Conservation (phyloP, 2,797 vertebrate genomes). For the Hydrophis major region DNA sequence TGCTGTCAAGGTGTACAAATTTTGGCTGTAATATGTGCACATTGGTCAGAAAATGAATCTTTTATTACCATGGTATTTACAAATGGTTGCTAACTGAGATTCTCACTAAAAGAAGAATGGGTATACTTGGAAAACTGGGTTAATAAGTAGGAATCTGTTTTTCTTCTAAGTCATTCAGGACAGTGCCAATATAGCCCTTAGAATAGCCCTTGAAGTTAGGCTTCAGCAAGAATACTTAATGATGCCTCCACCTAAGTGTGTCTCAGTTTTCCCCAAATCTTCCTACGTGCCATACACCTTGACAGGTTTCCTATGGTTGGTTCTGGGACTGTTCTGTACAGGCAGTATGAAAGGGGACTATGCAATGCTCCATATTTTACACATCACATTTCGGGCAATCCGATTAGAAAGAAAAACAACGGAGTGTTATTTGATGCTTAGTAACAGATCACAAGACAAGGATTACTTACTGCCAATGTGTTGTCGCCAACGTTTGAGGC, state of each 20-base stretch:
- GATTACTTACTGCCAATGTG: constrained; percentile 90
- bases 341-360: fast-evolving
- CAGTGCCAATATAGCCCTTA: neutral
- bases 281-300: no score
- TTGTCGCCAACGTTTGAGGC: constrained; percentile 97
- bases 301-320: neutral
- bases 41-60: neutral
- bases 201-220: neutral
- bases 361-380: neutral
- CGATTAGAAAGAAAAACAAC: fast-evolving
- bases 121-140: neutral
- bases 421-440: no score
- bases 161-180: neutral
- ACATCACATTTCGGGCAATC: neutral
- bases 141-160: neutral
- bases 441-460: neutral
- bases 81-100: neutral
- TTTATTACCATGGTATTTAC: neutral
- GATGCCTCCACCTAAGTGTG: neutral
- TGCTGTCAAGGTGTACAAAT: neutral
- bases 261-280: neutral
- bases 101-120: neutral
- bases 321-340: neutral
- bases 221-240: neutral
- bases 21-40: neutral